These are phyloP conservation scores for Therioaphis trifolii DNA, from an alignment of 2,888 invertebrate genomes.

Conservation along the genomic window DNA sequence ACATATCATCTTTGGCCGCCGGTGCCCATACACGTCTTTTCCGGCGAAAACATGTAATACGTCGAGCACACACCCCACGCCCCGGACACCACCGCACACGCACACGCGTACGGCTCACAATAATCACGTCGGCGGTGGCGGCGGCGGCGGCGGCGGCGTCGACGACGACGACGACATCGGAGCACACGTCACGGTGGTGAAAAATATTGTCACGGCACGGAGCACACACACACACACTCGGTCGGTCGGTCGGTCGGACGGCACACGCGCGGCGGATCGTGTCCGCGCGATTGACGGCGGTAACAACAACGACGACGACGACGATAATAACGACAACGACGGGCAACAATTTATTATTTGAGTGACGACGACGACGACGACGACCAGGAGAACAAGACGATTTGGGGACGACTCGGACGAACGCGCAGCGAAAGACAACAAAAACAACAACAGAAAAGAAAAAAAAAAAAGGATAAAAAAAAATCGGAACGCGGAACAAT, in stretches of 20 bases:
- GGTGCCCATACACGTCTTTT: slow-evolving; percentile 23
- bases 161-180: too few relatives aligned
- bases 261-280: not conserved
- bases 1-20: slow-evolving; percentile 66
- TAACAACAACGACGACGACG: not conserved
- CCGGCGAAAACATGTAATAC: slow-evolving; percentile 50
- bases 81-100: not conserved
- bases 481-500: not conserved
- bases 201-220: not conserved
- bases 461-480: too few relatives aligned
- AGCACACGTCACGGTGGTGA: not conserved
- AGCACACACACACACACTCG: not conserved
- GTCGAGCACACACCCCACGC: too few relatives aligned
- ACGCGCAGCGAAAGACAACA: too few relatives aligned
- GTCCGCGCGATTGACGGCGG: too few relatives aligned
- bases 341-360: not conserved
- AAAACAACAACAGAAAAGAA: too few relatives aligned
- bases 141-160: too few relatives aligned
- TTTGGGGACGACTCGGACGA: not conserved
- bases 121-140: too few relatives aligned
- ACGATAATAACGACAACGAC: not conserved
- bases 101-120: not conserved
- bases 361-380: not conserved
- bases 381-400: not conserved
- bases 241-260: not conserved